phyloP scores from a whole-genome alignment of 2,888 invertebrate species.

The Drosophila pullipes region DNA sequence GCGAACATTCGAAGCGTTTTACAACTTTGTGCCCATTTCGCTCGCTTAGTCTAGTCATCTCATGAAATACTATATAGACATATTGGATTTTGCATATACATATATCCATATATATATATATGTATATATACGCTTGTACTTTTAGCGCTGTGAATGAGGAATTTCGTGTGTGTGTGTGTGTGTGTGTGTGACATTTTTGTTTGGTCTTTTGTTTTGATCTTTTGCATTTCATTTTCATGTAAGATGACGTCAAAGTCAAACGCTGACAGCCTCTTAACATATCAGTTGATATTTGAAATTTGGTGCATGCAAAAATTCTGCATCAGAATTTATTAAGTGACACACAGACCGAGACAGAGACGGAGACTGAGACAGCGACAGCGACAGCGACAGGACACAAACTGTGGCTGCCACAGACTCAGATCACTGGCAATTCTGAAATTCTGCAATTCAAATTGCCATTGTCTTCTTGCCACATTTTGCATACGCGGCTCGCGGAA shows the following conservation, averaged over 20 bases:
- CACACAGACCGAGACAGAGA: constrained; percentile 38
- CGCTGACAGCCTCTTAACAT: constrained; percentile 84
- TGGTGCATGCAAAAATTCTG: constrained; percentile 79
- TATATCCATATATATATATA: constrained; percentile 11
- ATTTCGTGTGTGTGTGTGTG: constrained; percentile 3
- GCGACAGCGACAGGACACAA: not conserved
- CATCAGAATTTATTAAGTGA: constrained; percentile 84
- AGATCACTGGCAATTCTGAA: constrained; percentile 72
- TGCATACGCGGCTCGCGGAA: constrained; percentile 61
- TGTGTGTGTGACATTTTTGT: constrained; percentile 13
- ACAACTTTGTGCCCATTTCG: constrained; percentile 85
- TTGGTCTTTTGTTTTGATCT: constrained; percentile 62
- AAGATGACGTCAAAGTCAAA: constrained; percentile 78
- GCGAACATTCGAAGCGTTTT: constrained; percentile 84
- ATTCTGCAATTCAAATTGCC: constrained; percentile 85
- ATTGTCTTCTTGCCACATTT: constrained; percentile 69
- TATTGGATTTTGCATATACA: constrained; percentile 73
- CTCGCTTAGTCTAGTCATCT: constrained; percentile 53
- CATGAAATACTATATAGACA: constrained; percentile 79
- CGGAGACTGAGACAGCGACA: constrained; percentile 41
- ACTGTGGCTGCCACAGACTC: not conserved
- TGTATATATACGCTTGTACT: constrained; percentile 36
- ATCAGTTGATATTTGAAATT: constrained; percentile 77
- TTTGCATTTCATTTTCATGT: constrained; percentile 79
- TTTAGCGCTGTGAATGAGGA: constrained; percentile 22